A percentile compares a stretch with the other conserved stretches of the same genome.
Evolutionary conservation across 2,797 vertebrate genomes (phyloP).

Genomic region (Sylvilagus floridanus): DNA sequence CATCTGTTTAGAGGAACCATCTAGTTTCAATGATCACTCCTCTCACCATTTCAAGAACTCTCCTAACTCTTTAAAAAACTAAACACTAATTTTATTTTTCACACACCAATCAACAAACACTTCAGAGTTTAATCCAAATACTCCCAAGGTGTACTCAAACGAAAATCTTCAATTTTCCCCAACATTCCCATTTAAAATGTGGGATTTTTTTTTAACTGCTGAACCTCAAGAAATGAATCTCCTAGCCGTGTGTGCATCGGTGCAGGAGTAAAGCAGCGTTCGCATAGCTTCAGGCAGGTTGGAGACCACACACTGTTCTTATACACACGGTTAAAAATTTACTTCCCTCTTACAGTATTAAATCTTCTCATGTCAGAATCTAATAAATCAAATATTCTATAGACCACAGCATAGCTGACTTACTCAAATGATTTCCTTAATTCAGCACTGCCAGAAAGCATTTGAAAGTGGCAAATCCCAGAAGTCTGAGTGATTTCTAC

Average conservation of each 20-base stretch:
- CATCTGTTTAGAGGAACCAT: conserved; percentile 39
- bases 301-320: background rate
- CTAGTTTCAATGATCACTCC: background rate
- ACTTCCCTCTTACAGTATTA: background rate
- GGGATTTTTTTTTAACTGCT: background rate
- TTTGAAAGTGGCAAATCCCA: conserved; percentile 20
- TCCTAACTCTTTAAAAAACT: background rate
- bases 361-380: conserved; percentile 42
- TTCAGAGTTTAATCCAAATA: background rate
- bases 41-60: background rate
- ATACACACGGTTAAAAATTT: background rate
- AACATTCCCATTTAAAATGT: conserved; percentile 14
- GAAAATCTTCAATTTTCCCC: background rate
- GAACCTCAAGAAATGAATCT: background rate
- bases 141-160: background rate
- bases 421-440: conserved; percentile 61
- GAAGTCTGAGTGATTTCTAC: background rate
- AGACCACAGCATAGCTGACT: conserved; percentile 30
- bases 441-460: conserved; percentile 43
- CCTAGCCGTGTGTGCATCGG: background rate
- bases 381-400: conserved; percentile 59
- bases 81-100: background rate
- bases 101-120: background rate
- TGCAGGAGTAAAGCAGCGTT: background rate
- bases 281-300: background rate